Evolutionary conservation across 2,797 vertebrate species (phyloP), one percentile per base, ranked within the genome.

Genomic region (Tenualosa ilisha): DNA sequence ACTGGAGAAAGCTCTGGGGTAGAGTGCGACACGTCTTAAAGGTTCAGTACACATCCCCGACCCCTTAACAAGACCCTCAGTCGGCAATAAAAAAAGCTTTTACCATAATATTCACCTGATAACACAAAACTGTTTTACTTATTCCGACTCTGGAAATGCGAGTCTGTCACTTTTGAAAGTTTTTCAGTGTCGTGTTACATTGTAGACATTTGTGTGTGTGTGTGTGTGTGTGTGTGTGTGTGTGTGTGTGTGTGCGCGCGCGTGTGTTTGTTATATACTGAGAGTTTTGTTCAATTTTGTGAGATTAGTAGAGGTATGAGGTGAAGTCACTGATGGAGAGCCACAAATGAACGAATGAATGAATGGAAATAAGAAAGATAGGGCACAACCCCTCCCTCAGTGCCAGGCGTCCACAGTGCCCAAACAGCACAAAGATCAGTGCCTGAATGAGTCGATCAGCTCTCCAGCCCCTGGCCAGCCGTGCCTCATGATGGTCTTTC

Each of bases 21-120:
- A 63, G 59, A 63, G 59, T n/a, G 24, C 1, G 59, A 2, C 59
- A 59, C 56, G 20, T 59, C 4, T 59, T 22, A 22, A 20, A 59
- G 56, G 56, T 59, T 59, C 56, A 59, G 17, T 6, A 20, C 56
- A 63, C n/a, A 24, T 24, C 59, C 59, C n/a, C n/a, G n/a, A 63
- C 54, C 54, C 59, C 59, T 63, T 63, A 63, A 63, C 22, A 61
- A 61, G 59, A 61, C 20, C 59, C 59, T 61, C 24, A 93, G 92
- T 91, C 91, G 91, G 93, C 93, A 95, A 95, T 95, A 94, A 95
- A 96, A 95, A 95, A 94, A 92, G 94, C 94, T 96, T 95, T 95
- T 95, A 95, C 92, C 92, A 92, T 95, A 92, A 94, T 95, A 91
- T 86, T 89, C 88, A 88, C 89, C 91, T 94, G 94, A 95, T 93